Percentiles rank a stretch among this genome's conserved stretches.
These are phyloP conservation scores for Oreocharis arfaki DNA, from an alignment of 2,113 vertebrate genomes.

Conservation along the genomic window DNA sequence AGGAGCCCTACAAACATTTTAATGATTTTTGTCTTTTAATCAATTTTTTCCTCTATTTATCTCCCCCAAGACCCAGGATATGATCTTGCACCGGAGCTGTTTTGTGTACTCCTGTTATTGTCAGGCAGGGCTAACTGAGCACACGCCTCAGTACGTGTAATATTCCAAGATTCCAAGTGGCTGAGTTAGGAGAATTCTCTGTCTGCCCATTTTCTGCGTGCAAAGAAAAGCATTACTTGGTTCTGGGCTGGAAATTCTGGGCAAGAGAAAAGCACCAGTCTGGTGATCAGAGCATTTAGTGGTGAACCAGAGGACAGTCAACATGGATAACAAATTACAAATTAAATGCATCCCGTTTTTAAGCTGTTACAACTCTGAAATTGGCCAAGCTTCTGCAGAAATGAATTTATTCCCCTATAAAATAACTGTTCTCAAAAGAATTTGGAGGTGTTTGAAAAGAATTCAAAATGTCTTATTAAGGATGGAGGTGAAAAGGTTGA, in stretches of 20 bases:
- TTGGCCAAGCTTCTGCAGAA: no score
- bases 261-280: neutral
- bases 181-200: neutral
- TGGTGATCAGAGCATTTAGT: neutral
- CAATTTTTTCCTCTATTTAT: neutral
- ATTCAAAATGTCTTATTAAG: no score
- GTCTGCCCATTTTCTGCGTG: neutral
- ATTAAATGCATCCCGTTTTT: no score
- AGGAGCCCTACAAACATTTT: neutral
- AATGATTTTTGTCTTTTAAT: neutral
- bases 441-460: no score
- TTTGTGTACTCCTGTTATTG: neutral
- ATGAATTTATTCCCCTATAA: no score
- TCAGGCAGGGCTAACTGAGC: neutral
- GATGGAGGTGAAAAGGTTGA: no score
- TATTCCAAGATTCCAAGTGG: neutral
- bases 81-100: neutral
- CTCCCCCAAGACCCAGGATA: neutral
- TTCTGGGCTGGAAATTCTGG: neutral
- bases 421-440: no score
- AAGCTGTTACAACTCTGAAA: no score
- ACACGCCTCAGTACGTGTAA: neutral
- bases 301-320: neutral
- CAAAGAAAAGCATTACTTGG: neutral
- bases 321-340: no score